These are phyloP conservation scores for Apis dorsata DNA, from an alignment of 1,140 invertebrate genomes.

Conservation along the genomic window DNA sequence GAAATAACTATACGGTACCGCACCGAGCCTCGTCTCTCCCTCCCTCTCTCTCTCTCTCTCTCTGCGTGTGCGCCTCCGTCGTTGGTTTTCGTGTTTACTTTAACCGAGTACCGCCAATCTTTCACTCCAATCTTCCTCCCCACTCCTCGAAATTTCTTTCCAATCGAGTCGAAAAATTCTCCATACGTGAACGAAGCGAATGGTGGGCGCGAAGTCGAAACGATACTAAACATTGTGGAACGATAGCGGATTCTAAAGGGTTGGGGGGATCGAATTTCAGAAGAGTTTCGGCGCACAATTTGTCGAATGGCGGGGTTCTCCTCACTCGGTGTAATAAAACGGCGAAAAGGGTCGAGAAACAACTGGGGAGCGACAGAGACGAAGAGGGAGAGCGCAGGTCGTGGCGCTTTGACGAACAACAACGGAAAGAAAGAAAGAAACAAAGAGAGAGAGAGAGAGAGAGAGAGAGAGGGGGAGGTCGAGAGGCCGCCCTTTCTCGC, in stretches of 20 bases:
- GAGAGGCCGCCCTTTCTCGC: slow-evolving; percentile 44
- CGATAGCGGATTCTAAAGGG: too few species aligned
- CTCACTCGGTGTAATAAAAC: slow-evolving; percentile 16
- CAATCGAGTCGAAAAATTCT: background rate
- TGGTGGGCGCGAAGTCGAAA: too few species aligned
- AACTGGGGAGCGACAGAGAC: background rate
- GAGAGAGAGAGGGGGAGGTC: background rate
- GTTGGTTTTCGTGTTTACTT: slow-evolving; percentile 2
- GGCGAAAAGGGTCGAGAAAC: background rate
- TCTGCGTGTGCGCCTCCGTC: background rate
- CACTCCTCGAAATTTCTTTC: background rate
- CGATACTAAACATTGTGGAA: background rate
- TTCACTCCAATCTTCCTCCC: background rate
- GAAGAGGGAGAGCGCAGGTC: background rate
- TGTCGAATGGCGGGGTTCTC: background rate
- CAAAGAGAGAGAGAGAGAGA: too few species aligned
- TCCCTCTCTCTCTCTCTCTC: too few species aligned
- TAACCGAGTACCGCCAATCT: background rate
- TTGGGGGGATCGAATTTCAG: background rate
- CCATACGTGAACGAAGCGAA: too few species aligned
- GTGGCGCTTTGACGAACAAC: slow-evolving; percentile 27
- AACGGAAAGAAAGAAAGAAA: background rate
- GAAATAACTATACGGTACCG: slow-evolving; percentile 65
- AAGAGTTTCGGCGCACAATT: background rate
- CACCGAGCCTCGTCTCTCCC: background rate